Base-by-base conservation (phyloP, 2,888 invertebrate species). In the Epirrita christyi region DNA sequence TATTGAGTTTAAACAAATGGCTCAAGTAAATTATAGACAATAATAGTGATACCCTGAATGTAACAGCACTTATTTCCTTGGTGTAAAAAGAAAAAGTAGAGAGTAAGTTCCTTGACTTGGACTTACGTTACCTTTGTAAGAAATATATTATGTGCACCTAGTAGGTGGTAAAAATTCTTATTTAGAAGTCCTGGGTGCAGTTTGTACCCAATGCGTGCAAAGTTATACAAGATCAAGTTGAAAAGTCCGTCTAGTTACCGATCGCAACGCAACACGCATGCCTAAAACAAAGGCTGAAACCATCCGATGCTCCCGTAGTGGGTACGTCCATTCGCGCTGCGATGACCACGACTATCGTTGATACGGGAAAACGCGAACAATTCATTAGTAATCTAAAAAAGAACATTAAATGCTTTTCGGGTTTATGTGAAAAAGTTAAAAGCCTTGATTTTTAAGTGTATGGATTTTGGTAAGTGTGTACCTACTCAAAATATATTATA, bases 251-350 rank as follows among this genome's bases (percentile, higher is more conserved):
- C n/a, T n/a, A n/a, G 11, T 6, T 6, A 50, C 58, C 63, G 67
- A 56, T 63, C 78, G 72, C 68, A 75, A 56, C 78, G 72, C 68
- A 75, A 56, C 80, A 85, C 85, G 85, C 85, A 85, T 86, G 85
- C 73, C 80, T 81, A 71, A 55, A 67, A 60, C 70, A 62, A 54
- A 66, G 66, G 62, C 68, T 66, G 67, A 62, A 60, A 58, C 59
- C 70, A 66, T 70, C 66, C 75, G 70, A 67, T 76, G 66, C 60
- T 54, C 42, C 45, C 34, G 50, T 54, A 15, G 43, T 64, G 59
- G 53, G 58, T 59, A 62, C 59, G 21, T 49, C 60, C 66, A 61
- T 64, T 71, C 64, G 38, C 52, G 38, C 59, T 72, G 73, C 73
- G 76, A 71, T 76, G 73, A 75, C 70, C 73, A 71, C 62, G 65